Conservation (phyloP, 2,113 vertebrate species). For the Grammomys dolichurus region DNA sequence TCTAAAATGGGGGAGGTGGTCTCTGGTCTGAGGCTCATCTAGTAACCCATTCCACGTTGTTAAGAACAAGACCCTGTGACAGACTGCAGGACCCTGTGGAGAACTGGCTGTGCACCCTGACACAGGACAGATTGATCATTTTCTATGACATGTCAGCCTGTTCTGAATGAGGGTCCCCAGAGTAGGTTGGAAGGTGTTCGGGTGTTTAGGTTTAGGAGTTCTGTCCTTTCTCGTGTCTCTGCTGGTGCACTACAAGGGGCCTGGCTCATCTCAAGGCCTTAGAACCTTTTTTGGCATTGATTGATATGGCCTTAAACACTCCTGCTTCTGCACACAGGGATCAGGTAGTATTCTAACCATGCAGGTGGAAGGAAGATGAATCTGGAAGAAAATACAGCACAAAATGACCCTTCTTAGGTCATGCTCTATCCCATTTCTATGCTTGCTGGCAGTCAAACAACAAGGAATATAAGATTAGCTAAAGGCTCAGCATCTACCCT, state of each 20-base stretch:
- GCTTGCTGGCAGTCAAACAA: background rate
- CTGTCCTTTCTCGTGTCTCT: background rate
- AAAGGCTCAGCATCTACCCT: background rate
- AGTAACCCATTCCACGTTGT: accelerated
- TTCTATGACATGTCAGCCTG: background rate
- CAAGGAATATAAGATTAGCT: background rate
- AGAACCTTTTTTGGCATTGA: background rate
- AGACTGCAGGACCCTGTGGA: background rate
- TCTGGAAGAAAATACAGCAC: background rate
- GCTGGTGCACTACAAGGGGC: background rate
- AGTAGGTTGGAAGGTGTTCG: background rate
- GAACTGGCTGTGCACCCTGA: background rate
- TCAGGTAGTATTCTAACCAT: background rate
- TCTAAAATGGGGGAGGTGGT: background rate
- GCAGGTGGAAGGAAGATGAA: background rate
- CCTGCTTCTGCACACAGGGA: background rate
- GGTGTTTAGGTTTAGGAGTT: background rate
- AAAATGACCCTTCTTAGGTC: background rate
- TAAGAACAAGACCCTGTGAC: background rate
- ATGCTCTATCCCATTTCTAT: background rate
- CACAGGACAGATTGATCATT: background rate
- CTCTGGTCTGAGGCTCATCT: background rate
- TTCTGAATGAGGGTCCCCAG: background rate
- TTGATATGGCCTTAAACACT: background rate
- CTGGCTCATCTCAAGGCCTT: background rate